A percentile compares a stretch with the other conserved stretches of the same genome.
These are phyloP conservation scores for Brachymystax lenok DNA, from an alignment of 2,797 vertebrate genomes.

Conservation along the genomic window DNA sequence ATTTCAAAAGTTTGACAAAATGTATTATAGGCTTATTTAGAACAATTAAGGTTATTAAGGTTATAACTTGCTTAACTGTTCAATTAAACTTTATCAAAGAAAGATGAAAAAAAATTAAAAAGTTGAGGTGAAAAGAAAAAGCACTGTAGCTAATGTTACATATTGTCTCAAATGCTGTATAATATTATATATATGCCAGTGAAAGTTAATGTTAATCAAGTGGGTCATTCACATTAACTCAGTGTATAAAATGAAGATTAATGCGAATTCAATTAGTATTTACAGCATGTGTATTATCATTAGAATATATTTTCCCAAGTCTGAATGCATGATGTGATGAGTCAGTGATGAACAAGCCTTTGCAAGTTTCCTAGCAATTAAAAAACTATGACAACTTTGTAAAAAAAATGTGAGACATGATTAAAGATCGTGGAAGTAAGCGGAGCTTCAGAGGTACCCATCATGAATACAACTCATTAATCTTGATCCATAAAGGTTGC, in stretches of 20 bases:
- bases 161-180: not conserved
- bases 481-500: slow-evolving; percentile 67
- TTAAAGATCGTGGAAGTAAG: slow-evolving; percentile 65
- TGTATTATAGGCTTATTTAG: not conserved
- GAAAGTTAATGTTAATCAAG: not conserved
- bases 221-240: slow-evolving; percentile 45
- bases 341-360: slow-evolving; percentile 40
- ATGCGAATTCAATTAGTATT: slow-evolving; percentile 63
- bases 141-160: too few species aligned
- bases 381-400: slow-evolving; percentile 34
- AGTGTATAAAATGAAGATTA: slow-evolving; percentile 54
- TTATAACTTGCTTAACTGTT: not conserved
- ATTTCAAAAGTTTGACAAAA: slow-evolving; percentile 1
- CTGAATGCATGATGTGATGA: slow-evolving; percentile 42
- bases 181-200: not conserved
- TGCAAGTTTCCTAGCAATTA: slow-evolving; percentile 55
- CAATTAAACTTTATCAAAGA: not conserved
- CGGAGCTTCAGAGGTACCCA: slow-evolving; percentile 64
- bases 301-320: slow-evolving; percentile 40
- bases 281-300: slow-evolving; percentile 46
- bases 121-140: too few species aligned
- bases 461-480: slow-evolving; percentile 75
- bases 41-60: not conserved
- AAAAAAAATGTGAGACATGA: slow-evolving; percentile 54
- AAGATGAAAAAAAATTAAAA: not conserved